Evolutionary conservation across 1,140 invertebrate species (phyloP).

Genomic region (Aphis gossypii): DNA sequence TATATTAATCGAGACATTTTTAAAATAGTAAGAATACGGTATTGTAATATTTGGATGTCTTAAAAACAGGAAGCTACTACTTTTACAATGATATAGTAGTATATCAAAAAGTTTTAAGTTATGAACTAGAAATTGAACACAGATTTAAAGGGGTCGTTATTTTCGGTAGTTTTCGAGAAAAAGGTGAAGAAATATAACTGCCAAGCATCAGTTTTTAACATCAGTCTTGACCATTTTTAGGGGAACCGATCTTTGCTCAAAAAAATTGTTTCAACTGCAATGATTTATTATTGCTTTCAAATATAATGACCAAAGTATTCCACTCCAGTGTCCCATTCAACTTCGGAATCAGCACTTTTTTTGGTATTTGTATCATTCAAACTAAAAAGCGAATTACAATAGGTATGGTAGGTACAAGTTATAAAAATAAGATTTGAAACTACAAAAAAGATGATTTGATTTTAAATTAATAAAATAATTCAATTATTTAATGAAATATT

Average conservation of each 20-base stretch:
- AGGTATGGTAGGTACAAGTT: background rate
- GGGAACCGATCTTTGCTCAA: background rate
- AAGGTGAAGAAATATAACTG: background rate
- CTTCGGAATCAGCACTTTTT: background rate
- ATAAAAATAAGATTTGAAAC: background rate
- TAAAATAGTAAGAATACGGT: background rate
- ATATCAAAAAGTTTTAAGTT: background rate
- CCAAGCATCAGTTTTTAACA: background rate
- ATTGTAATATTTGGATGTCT: background rate
- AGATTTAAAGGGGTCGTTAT: background rate
- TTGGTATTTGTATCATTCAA: background rate
- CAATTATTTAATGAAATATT: background rate
- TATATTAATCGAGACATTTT: background rate
- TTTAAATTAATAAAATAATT: background rate
- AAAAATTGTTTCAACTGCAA: conserved; percentile 9
- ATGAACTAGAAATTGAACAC: background rate
- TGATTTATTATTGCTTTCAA: conserved; percentile 19
- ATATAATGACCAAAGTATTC: background rate
- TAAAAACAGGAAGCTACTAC: background rate
- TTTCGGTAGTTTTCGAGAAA: background rate
- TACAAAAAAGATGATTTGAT: background rate
- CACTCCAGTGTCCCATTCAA: background rate
- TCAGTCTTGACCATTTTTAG: conserved; percentile 17
- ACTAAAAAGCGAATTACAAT: background rate
- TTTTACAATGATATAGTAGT: background rate